Base-by-base conservation (phyloP, 2,113 vertebrate species). In the Salvator merianae region DNA sequence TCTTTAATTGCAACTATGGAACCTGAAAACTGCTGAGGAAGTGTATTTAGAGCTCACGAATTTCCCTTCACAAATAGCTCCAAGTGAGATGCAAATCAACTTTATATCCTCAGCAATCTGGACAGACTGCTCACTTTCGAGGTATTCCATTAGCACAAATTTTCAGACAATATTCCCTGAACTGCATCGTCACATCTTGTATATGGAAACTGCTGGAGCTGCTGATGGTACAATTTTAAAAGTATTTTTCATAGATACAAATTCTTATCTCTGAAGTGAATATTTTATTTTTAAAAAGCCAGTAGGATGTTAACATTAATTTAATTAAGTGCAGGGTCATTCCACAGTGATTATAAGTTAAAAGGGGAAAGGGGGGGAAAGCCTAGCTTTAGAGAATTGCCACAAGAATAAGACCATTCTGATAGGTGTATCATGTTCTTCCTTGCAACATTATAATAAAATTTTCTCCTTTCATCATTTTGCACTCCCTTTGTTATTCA, bases 1-100 rank as follows among this genome's bases (percentile, higher is more conserved):
- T 91, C 84, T 85, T 90, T 94, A 89, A 91, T 85, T 81, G 70
- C 53, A 50, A 18, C 30, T 68, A 88, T 83, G 26, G 80, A 89
- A 87, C 80, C 50, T 76, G 4, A 28, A n/a, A 30, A 66, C 72
- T 84, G 62, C 85, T 85, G 90, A 62, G 32, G n/a, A 87, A 89
- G 86, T 84, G 77, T 88, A 77, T 77, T 91, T 92, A 83, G 78
- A 83, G 78, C 40, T 71, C 26, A 68, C 40, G 72, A 91, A 80
- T 90, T 84, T 86, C 70, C 26, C 70, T 88, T 36, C 0, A 1
- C 53, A 59, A 81, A 16, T 71, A 75, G 77, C 87, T 83, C 69
- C 22, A 79, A 79, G 86, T 1, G 3, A 75, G 73, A 79, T 14
- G 78, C 75, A 84, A 89, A 91, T 47, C 43, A 90, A 82, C 43